These are phyloP conservation scores for Helobdella robusta DNA, from an alignment of 2,888 invertebrate species.

Conservation along the genomic window DNA sequence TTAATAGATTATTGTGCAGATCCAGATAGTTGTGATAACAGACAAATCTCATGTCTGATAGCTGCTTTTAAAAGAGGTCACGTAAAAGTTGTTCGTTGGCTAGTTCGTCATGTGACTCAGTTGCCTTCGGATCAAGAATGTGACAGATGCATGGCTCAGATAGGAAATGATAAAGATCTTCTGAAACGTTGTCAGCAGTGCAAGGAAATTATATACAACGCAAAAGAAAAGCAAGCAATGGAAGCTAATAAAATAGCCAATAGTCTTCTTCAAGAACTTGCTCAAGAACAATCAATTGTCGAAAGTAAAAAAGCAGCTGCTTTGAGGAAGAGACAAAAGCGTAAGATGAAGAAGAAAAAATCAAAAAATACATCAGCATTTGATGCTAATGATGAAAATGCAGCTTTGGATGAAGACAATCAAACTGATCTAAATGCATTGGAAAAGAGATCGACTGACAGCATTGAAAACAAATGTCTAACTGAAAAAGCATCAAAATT, in stretches of 20 bases:
- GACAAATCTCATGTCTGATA: slow-evolving; percentile 93
- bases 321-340: slow-evolving; percentile 78
- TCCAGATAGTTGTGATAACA: slow-evolving; percentile 94
- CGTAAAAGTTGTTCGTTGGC: slow-evolving; percentile 79
- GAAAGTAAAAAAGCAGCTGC: slow-evolving; percentile 83
- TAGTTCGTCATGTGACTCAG: slow-evolving; percentile 93
- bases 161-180: slow-evolving; percentile 72
- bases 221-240: slow-evolving; percentile 94
- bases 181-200: slow-evolving; percentile 87
- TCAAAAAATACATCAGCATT: slow-evolving; percentile 23
- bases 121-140: slow-evolving; percentile 96
- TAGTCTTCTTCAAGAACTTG: slow-evolving; percentile 83
- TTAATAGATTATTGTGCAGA: slow-evolving; percentile 80
- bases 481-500: too few species aligned
- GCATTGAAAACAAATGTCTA: too few species aligned
- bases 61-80: slow-evolving; percentile 81
- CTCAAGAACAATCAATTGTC: slow-evolving; percentile 81
- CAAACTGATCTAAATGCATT: background rate
- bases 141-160: slow-evolving; percentile 75
- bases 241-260: slow-evolving; percentile 95
- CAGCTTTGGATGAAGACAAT: background rate
- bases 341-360: slow-evolving; percentile 52
- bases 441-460: background rate
- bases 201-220: slow-evolving; percentile 83
- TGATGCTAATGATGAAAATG: background rate